Base-by-base conservation (phyloP, 2,113 vertebrate genomes). In the Circaetus gallicus region DNA sequence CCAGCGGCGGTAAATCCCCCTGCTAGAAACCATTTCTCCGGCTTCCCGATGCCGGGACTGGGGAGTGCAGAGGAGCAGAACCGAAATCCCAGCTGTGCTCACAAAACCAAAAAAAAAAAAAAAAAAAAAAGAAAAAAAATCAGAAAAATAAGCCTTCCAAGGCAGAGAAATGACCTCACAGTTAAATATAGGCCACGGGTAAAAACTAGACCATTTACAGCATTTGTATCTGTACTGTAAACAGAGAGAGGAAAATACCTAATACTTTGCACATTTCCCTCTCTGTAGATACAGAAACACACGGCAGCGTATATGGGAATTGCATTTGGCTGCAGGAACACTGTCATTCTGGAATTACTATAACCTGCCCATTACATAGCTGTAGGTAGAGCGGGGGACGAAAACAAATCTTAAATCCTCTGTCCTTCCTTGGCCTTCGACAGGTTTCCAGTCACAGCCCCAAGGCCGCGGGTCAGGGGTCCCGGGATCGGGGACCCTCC, bases 131-230 rank as follows among this genome's bases (percentile, higher is more conserved):
- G 5, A 17, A 36, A 29, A 74, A 40, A 5, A 31, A 38, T 19
- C 79, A 74, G 85, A 92, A 83, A 59, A 90, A 53, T 77, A 26
- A 74, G 3, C 24, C 29, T 82, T 80, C 6, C 3, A 20, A 83
- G 86, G 90, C 86, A 82, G 72, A 47, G 89, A 92, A 53, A 76
- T 50, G 86, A 92, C 74, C 73, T 58, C 92, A 16, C 62, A 34
- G 50, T 58, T 96, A 93, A 97, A 96, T 72, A 86, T 77, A 94
- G 95, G 95, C 91, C 97, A 90, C 1, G 56, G 82, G 89, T 62
- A 85, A 53, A 74, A 90, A 59, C 61, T 14, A 21, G 53, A 32
- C 55, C 34, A 14, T 45, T 52, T 28, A 40, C n/a, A 19, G 86
- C 63, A 8, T 50, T 56, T 47, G 59, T 58, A 55, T 8, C 82